Conservation (phyloP, 2,797 vertebrate genomes). For the Oreortyx pictus region DNA sequence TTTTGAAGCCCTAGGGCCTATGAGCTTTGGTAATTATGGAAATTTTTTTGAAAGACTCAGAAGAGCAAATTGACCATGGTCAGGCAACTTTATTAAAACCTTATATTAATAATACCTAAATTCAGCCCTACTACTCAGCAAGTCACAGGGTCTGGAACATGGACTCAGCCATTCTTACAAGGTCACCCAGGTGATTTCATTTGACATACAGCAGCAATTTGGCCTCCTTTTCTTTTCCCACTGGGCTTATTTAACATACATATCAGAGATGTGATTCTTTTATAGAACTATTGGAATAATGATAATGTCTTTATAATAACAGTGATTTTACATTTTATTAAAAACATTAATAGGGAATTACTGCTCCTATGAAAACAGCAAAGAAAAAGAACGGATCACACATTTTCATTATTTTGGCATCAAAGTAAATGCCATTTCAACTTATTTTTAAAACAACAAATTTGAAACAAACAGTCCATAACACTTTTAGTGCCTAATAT, state of each 20-base stretch:
- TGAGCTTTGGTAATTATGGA: constrained; percentile 33
- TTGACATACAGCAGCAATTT: constrained; percentile 45
- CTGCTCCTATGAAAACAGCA: constrained; percentile 31
- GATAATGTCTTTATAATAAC: constrained; percentile 69
- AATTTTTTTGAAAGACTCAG: not conserved
- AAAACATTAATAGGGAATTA: constrained; percentile 64
- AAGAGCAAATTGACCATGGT: constrained; percentile 23
- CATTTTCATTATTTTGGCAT: not conserved
- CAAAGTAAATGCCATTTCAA: not conserved
- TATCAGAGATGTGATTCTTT: constrained; percentile 63
- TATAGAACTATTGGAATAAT: constrained; percentile 68
- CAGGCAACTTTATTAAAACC: constrained; percentile 31
- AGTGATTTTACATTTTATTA: constrained; percentile 69
- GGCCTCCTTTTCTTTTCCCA: constrained; percentile 59
- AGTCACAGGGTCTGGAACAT: constrained; percentile 42
- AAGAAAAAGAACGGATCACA: not conserved
- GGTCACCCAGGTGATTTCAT: constrained; percentile 74
- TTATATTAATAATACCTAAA: constrained; percentile 52
- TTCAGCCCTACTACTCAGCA: constrained; percentile 21
- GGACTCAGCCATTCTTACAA: constrained; percentile 59
- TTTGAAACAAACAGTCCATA: not conserved
- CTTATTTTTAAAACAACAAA: not conserved
- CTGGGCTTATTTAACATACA: constrained; percentile 52
- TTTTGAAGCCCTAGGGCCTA: constrained; percentile 51
- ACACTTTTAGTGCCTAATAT: not conserved